phyloP scores from a whole-genome alignment of 2,797 vertebrate species.

The Scyliorhinus canicula region DNA sequence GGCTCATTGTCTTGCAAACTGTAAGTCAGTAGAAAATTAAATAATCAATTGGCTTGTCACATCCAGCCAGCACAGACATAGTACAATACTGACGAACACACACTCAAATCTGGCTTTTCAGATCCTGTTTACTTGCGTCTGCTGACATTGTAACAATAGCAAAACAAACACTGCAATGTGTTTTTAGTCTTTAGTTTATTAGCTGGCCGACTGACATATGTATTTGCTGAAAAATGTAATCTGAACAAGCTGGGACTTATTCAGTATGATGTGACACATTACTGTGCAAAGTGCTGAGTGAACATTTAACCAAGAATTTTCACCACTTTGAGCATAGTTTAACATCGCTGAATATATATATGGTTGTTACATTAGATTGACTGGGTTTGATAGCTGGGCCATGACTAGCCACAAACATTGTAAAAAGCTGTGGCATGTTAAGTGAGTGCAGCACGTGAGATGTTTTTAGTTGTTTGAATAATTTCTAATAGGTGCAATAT shows the following conservation, averaged over 20 bases:
- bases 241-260: slow-evolving; percentile 34
- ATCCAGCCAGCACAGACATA: slow-evolving; percentile 26
- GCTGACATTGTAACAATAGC: slow-evolving; percentile 35
- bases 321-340: slow-evolving; percentile 16
- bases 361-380: not conserved
- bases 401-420: not conserved
- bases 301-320: slow-evolving; percentile 38
- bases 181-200: slow-evolving; percentile 38
- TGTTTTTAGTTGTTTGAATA: not conserved
- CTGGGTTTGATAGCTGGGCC: slow-evolving; percentile 20
- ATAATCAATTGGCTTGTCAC: slow-evolving; percentile 4
- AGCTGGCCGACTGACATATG: slow-evolving; percentile 37
- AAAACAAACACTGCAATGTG: slow-evolving; percentile 38
- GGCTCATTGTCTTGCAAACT: slow-evolving; percentile 20
- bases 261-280: slow-evolving; percentile 35
- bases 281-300: slow-evolving; percentile 35
- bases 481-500: not conserved
- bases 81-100: slow-evolving; percentile 22
- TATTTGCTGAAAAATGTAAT: slow-evolving; percentile 39
- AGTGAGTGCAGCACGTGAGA: not conserved
- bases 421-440: not conserved
- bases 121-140: slow-evolving; percentile 38
- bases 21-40: slow-evolving; percentile 28
- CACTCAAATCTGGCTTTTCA: slow-evolving; percentile 33
- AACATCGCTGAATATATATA: not conserved